phyloP scores from a whole-genome alignment of 2,113 vertebrate genomes.

The Nyctereutes procyonoides region DNA sequence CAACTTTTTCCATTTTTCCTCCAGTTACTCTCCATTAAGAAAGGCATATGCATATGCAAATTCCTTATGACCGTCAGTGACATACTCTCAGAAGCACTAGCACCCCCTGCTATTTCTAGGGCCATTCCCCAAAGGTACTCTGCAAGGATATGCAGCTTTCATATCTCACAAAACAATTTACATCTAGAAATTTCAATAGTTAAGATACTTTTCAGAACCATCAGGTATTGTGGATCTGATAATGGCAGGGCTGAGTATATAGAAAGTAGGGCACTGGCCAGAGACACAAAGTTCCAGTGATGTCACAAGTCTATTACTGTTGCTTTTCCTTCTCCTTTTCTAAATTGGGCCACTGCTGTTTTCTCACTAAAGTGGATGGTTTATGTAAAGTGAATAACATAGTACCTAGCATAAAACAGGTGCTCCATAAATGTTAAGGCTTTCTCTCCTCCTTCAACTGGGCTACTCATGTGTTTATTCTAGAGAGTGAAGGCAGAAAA shows the following conservation, averaged over 20 bases:
- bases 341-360: neutral
- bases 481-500: conserved; percentile 22
- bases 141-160: neutral
- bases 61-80: neutral
- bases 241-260: neutral
- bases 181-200: conserved; percentile 15
- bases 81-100: neutral
- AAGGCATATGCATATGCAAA: neutral
- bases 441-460: neutral
- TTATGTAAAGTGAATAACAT: neutral
- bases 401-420: neutral
- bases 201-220: conserved; percentile 33
- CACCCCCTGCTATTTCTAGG: neutral
- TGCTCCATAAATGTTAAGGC: neutral
- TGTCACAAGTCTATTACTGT: neutral
- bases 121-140: neutral
- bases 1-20: neutral
- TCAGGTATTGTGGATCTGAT: neutral
- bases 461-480: neutral
- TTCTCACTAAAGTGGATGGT: neutral
- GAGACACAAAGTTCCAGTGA: neutral
- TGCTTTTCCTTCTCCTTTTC: neutral
- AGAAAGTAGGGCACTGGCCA: neutral
- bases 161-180: conserved; percentile 6
- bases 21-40: neutral